Conservation (phyloP, 2,797 vertebrate genomes). For the Percopsis omiscomaycus region DNA sequence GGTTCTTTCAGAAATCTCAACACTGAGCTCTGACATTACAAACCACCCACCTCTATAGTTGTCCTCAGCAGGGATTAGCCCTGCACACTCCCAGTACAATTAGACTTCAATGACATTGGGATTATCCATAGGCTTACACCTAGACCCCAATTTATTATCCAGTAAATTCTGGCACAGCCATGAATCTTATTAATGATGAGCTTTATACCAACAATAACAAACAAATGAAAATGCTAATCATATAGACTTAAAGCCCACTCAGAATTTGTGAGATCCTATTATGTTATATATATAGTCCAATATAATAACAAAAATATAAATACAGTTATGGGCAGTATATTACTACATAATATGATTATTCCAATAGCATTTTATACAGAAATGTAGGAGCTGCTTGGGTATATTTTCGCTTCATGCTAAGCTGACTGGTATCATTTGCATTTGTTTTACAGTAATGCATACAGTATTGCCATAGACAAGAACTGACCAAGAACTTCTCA, state of each 20-base stretch:
- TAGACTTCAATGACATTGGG: neutral
- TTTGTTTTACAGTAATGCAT: too few relatives aligned
- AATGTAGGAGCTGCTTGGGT: too few relatives aligned
- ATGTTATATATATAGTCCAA: too few relatives aligned
- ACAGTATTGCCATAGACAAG: too few relatives aligned
- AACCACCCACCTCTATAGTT: neutral
- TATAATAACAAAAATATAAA: too few relatives aligned
- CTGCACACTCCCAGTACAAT: neutral
- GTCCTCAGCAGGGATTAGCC: neutral
- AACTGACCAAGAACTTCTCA: neutral
- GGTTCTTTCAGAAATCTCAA: too few relatives aligned
- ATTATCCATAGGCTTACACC: neutral
- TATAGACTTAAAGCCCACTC: slow-evolving; percentile 38
- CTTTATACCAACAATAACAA: slow-evolving; percentile 29
- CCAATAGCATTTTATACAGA: too few relatives aligned
- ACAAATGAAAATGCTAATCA: slow-evolving; percentile 35
- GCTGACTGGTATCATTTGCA: too few relatives aligned
- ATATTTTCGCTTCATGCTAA: too few relatives aligned
- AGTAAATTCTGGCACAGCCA: slow-evolving; percentile 24
- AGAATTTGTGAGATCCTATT: slow-evolving; percentile 23
- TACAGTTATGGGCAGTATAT: too few relatives aligned
- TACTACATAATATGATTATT: too few relatives aligned
- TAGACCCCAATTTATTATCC: slow-evolving; percentile 7
- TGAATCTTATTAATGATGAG: slow-evolving; percentile 41
- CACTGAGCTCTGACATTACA: neutral